Percentiles rank a stretch among this genome's conserved stretches.
phyloP scores from a whole-genome alignment of 2,888 invertebrate genomes.

The Phortica magna region DNA sequence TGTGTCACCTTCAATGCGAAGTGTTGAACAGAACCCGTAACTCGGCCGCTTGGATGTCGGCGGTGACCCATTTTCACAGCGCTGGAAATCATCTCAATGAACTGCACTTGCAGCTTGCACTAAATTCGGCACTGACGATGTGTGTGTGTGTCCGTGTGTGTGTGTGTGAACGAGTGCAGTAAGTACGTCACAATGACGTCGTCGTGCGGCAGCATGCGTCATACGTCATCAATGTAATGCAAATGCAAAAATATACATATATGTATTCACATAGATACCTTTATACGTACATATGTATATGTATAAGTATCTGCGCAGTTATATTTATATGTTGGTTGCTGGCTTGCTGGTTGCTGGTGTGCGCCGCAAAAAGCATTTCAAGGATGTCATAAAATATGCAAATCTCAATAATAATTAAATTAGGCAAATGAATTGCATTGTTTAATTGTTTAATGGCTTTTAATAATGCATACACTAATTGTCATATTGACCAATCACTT shows the following conservation, averaged over 20 bases:
- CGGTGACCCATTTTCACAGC: too few relatives aligned
- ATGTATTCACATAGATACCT: conserved; percentile 32
- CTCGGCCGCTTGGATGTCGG: too few relatives aligned
- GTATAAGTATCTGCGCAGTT: conserved; percentile 45
- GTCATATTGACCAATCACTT: neutral
- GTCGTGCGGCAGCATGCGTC: neutral
- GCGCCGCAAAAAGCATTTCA: conserved; percentile 43
- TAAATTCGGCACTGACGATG: neutral
- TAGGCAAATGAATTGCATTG: neutral
- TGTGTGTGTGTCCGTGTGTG: conserved; percentile 30
- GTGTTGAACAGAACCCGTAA: too few relatives aligned
- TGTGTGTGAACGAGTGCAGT: neutral
- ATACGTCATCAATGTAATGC: neutral
- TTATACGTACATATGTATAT: conserved; percentile 27
- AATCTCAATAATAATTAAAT: neutral
- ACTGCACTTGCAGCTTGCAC: too few relatives aligned
- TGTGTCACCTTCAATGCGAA: too few relatives aligned
- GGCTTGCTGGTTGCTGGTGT: conserved; percentile 29
- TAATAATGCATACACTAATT: neutral
- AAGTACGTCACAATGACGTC: neutral
- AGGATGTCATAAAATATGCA: conserved; percentile 13
- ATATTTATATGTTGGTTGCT: neutral
- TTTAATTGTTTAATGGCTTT: neutral
- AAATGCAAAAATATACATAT: conserved; percentile 12
- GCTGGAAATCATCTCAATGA: too few relatives aligned